Evolutionary conservation across 2,797 vertebrate species (phyloP), one percentile per base, ranked within the genome.

Genomic region (Artibeus lituratus): DNA sequence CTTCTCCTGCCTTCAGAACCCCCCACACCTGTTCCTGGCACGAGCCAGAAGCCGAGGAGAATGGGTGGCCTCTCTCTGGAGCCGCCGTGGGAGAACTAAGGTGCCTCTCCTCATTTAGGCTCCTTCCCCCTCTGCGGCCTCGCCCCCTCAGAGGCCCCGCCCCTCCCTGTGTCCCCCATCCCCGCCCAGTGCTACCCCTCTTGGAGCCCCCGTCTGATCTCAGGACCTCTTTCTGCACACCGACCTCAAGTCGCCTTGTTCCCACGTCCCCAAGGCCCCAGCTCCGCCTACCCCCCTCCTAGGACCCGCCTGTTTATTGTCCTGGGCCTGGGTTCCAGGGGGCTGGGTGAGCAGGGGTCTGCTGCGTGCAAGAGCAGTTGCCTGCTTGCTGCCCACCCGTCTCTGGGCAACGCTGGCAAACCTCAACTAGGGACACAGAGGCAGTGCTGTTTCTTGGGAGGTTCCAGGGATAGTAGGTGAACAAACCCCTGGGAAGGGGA

Each of bases 371-470:
- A 26, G 26, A 42, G 19, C 53, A 22, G 69, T 89, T 16, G 73
- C 49, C 10, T 2, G 78, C 92, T 73, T 18, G 57, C 57, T 81
- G 19, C 92, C 85, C 73, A 53, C 11, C 49, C 18, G 95, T 97
- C 95, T 97, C 96, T 95, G 94, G 95, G 97, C 96, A 97, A 96
- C 94, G 92, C 95, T 94, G 96, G 96, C 95, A 85, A 35, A 14
- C 53, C 22, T 6, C 3, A 26, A 44, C 84, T 18, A 3, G 0
- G 59, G 93, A 94, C 74, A 72, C 88, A 89, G 97, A 94, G 94
- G 55, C 82, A 9, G 88, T 16, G 86, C 96, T 94, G 93, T 72
- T 80, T 80, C 32, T 29, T 32, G 89, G 93, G n/a, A 37, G 69
- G 80, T 59, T 72, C 67, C 55, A 21, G 55, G 57, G 80, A 74